Conservation (phyloP, 1,140 invertebrate genomes). For the Uloborus diversus region DNA sequence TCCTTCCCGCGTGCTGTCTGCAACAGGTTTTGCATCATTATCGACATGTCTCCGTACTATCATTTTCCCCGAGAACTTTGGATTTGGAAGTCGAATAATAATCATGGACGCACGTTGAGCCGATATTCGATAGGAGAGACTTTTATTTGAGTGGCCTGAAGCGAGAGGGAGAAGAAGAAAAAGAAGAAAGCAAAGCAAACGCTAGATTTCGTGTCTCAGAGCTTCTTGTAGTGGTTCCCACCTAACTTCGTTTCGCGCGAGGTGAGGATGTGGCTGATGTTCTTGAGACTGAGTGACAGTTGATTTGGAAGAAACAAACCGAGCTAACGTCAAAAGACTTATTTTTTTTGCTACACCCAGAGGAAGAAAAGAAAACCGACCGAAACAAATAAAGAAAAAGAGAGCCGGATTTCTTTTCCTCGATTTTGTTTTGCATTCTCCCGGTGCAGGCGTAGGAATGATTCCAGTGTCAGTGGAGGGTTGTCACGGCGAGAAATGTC, state of each 20-base stretch:
- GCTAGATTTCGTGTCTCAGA: conserved; percentile 28
- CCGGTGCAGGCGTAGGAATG: too few species aligned
- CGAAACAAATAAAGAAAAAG: conserved; percentile 49
- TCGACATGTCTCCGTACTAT: conserved; percentile 22
- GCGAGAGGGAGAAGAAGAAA: conserved; percentile 5
- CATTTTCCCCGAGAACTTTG: conserved; percentile 13
- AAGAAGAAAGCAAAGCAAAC: conserved; percentile 9
- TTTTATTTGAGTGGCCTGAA: conserved; percentile 45
- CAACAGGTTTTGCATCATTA: conserved; percentile 56
- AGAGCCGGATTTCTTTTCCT: conserved; percentile 25
- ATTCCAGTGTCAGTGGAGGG: too few species aligned
- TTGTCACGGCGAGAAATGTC: too few species aligned
- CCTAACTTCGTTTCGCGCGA: conserved; percentile 52
- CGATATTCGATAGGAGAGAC: conserved; percentile 49
- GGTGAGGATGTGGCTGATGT: conserved; percentile 35
- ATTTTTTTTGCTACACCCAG: neutral
- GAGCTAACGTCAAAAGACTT: conserved; percentile 22
- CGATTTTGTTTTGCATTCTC: conserved; percentile 40
- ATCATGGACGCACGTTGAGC: conserved; percentile 47
- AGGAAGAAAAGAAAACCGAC: neutral
- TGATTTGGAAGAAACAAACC: conserved; percentile 53
- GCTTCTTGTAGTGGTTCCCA: conserved; percentile 49
- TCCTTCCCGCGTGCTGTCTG: neutral
- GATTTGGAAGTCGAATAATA: conserved; percentile 50
- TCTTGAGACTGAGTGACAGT: conserved; percentile 54